Conservation (phyloP, 1,140 invertebrate species). For the Eumaeus atala region DNA sequence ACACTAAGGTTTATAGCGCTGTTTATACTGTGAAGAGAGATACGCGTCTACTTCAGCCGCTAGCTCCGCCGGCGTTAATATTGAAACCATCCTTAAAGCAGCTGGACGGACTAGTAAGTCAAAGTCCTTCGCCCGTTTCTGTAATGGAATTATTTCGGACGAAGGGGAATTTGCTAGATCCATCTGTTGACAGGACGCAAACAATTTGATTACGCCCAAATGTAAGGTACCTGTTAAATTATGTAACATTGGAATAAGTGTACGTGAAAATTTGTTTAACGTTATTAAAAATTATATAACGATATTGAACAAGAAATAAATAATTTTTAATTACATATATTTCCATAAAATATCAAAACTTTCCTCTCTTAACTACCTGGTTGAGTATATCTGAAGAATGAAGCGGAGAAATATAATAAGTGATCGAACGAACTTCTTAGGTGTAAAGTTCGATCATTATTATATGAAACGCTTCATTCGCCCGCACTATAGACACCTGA, state of each 20-base stretch:
- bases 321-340: slow-evolving; percentile 14
- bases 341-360: no score
- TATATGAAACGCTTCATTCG: slow-evolving; percentile 1
- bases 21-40: not conserved
- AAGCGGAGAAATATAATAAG: slow-evolving; percentile 17
- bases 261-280: not conserved
- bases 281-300: not conserved
- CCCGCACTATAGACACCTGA: not conserved
- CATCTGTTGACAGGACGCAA: slow-evolving; percentile 8
- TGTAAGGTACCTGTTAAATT: no score
- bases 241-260: not conserved
- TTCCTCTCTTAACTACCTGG: no score
- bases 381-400: slow-evolving; percentile 19
- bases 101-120: slow-evolving; percentile 31
- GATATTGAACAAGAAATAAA: slow-evolving; percentile 17
- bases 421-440: slow-evolving; percentile 19
- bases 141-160: slow-evolving; percentile 15
- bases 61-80: slow-evolving; percentile 26
- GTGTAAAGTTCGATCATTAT: slow-evolving; percentile 10
- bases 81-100: slow-evolving; percentile 31
- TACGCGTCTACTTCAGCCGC: slow-evolving; percentile 17
- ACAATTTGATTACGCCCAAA: no score
- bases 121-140: slow-evolving; percentile 31
- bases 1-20: not conserved
- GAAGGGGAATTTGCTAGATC: slow-evolving; percentile 12